phyloP scores from a whole-genome alignment of 2,888 invertebrate species.

The Dugesia japonica region DNA sequence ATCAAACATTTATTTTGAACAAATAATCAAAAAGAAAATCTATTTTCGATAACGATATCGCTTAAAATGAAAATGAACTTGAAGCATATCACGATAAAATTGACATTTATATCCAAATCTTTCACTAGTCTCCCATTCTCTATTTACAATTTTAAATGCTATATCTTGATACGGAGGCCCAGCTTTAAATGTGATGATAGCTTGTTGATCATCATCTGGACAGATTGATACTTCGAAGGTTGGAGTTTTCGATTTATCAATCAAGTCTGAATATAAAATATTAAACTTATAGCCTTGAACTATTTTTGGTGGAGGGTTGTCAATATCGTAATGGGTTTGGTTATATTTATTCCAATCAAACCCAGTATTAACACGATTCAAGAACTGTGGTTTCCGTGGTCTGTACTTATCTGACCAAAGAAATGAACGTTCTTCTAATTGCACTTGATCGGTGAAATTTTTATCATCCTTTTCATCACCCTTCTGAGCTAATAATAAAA shows the following conservation, averaged over 20 bases:
- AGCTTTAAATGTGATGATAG: constrained; percentile 79
- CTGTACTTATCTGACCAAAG: constrained; percentile 94
- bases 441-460: constrained; percentile 54
- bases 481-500: not conserved
- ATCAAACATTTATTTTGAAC: too few species aligned
- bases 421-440: constrained; percentile 63
- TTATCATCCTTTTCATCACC: not conserved
- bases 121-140: constrained; percentile 98
- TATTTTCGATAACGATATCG: constrained; percentile 63
- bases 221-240: constrained; percentile 78
- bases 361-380: constrained; percentile 66
- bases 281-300: constrained; percentile 99
- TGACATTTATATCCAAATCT: constrained; percentile 93
- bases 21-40: too few species aligned
- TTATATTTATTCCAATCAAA: constrained; percentile 99
- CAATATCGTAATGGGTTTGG: constrained; percentile 99
- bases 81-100: constrained; percentile 97
- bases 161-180: constrained; percentile 99
- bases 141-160: constrained; percentile 90
- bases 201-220: constrained; percentile 79
- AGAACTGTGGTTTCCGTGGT: constrained; percentile 87
- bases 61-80: constrained; percentile 98
- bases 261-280: constrained; percentile 95
- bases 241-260: constrained; percentile 73
- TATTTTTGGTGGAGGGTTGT: constrained; percentile 98